Conservation (phyloP, 2,797 vertebrate genomes). For the Brachyalestes nurse region DNA sequence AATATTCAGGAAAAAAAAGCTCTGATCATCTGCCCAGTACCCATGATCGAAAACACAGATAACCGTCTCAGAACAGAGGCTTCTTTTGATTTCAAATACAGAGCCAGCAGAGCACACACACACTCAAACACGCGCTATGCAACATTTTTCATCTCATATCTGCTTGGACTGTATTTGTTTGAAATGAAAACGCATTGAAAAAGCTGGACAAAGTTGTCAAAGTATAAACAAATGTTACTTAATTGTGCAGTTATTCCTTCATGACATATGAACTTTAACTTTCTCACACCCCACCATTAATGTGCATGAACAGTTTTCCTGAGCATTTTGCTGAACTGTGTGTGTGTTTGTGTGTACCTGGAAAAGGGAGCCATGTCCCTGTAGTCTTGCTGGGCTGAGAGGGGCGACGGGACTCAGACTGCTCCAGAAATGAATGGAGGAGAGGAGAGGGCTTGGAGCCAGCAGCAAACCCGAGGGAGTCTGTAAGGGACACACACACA, state of each 20-base stretch:
- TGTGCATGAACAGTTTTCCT: neutral
- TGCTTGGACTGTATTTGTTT: neutral
- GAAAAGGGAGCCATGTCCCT: slow-evolving; percentile 90
- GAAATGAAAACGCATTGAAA: too few species aligned
- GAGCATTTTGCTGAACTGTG: neutral
- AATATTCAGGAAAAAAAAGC: neutral
- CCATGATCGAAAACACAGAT: slow-evolving; percentile 22
- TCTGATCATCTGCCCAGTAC: slow-evolving; percentile 27
- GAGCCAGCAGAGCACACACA: neutral
- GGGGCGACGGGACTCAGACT: slow-evolving; percentile 94
- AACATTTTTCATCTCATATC: neutral
- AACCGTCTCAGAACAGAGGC: neutral
- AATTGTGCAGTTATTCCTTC: neutral
- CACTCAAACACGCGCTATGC: neutral
- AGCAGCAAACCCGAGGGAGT: slow-evolving; percentile 92
- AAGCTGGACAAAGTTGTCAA: too few species aligned
- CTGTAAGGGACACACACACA: slow-evolving; percentile 67
- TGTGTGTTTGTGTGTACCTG: slow-evolving; percentile 79
- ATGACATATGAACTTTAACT: neutral
- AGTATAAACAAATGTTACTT: neutral
- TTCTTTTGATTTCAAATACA: slow-evolving; percentile 25
- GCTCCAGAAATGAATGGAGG: slow-evolving; percentile 97
- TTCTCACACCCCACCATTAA: neutral
- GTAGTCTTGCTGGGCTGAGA: slow-evolving; percentile 91
- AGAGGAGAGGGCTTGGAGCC: slow-evolving; percentile 91